phyloP scores from a whole-genome alignment of 2,797 vertebrate genomes.

The Molossus molossus region DNA sequence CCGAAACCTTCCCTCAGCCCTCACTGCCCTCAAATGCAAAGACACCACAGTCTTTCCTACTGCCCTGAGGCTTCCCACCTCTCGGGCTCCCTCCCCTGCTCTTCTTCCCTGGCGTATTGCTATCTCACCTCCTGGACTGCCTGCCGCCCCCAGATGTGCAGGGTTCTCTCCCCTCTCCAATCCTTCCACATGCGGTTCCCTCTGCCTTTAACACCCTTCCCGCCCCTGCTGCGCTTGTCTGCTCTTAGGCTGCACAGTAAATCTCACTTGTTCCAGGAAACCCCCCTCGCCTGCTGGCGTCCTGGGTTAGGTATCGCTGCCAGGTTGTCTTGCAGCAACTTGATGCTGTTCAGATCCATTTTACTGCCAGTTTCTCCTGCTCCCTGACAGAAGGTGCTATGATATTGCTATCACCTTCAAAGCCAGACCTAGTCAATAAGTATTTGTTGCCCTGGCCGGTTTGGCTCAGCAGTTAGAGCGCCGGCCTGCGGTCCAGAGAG shows the following conservation, averaged over 20 bases:
- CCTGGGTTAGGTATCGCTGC: neutral
- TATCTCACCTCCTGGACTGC: neutral
- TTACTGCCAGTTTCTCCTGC: neutral
- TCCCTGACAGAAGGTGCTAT: neutral
- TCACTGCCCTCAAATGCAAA: neutral
- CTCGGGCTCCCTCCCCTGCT: neutral
- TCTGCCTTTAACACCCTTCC: neutral
- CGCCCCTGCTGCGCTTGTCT: neutral
- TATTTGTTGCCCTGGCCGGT: neutral
- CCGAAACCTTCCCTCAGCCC: neutral
- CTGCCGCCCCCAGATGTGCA: neutral
- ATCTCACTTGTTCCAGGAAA: neutral
- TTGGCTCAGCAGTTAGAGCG: too few relatives aligned
- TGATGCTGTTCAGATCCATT: neutral
- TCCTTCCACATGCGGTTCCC: neutral
- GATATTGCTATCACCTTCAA: neutral
- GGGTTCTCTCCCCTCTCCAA: neutral
- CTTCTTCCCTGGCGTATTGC: neutral
- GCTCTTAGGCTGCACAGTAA: neutral
- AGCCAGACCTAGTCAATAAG: neutral
- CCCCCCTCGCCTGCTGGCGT: neutral
- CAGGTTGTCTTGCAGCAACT: neutral
- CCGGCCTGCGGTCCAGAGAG: too few relatives aligned
- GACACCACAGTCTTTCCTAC: neutral
- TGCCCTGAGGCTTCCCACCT: neutral